phyloP scores from a whole-genome alignment of 2,888 invertebrate genomes.

The Sepioteuthis lessoniana region DNA sequence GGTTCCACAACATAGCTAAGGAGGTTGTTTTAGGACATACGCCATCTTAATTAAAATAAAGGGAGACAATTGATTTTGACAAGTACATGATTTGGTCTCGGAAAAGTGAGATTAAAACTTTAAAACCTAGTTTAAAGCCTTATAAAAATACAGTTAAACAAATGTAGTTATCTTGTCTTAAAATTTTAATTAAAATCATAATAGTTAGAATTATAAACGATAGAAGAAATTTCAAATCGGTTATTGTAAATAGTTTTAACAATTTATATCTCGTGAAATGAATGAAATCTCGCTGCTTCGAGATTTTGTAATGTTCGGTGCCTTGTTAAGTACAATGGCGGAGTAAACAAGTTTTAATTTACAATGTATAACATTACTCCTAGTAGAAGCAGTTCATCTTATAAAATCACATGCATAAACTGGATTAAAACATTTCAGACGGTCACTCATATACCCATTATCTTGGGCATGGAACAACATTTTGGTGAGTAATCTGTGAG shows the following conservation, averaged over 20 bases:
- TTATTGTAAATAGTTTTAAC: neutral
- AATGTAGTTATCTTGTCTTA: neutral
- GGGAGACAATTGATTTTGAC: neutral
- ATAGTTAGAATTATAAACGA: neutral
- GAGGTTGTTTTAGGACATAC: conserved; percentile 1
- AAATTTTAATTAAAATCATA: neutral
- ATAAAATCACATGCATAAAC: neutral
- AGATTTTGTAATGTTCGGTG: neutral
- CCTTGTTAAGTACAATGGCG: conserved; percentile 2
- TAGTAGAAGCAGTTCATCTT: neutral
- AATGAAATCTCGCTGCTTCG: neutral
- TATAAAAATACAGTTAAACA: neutral
- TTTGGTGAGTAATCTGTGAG: neutral
- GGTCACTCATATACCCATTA: neutral
- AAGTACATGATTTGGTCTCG: neutral
- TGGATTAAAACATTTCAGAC: neutral
- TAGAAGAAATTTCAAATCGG: no score
- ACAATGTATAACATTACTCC: neutral
- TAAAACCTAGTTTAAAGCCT: neutral
- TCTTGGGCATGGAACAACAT: conserved; percentile 5
- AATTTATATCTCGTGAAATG: neutral
- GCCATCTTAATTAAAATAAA: neutral
- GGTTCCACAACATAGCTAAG: neutral
- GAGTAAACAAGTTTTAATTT: conserved; percentile 2
- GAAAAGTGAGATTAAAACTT: neutral